Percentiles rank a stretch among this genome's conserved stretches.
Conservation (phyloP, 2,113 vertebrate species). For the Pampusana beccarii region DNA sequence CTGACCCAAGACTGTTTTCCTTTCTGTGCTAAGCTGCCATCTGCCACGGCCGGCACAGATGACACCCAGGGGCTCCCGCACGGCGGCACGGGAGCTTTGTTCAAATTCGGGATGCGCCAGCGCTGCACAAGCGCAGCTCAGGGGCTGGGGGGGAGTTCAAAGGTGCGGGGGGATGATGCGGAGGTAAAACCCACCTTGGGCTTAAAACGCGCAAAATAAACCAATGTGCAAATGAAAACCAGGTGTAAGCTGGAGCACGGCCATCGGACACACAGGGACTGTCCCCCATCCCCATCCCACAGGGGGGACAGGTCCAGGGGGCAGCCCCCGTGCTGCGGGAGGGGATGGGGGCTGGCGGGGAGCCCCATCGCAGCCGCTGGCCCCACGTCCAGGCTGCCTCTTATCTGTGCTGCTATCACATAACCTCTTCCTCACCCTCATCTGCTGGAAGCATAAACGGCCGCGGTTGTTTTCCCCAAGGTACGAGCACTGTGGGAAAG, state of each 20-base stretch:
- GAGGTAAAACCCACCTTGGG: background rate
- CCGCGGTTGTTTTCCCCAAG: background rate
- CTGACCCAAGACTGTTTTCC: constrained; percentile 86
- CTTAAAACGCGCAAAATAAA: background rate
- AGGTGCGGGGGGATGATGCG: background rate
- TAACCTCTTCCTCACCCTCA: constrained; percentile 39
- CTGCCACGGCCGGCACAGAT: constrained; percentile 79
- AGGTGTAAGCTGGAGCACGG: background rate
- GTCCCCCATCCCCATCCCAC: background rate
- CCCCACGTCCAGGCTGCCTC: background rate
- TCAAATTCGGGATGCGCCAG: background rate
- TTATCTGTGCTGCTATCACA: constrained; percentile 20
- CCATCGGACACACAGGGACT: rapidly evolving
- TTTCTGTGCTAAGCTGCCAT: constrained; percentile 85
- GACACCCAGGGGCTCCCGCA: constrained; percentile 14
- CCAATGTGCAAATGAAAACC: background rate
- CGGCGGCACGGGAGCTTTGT: background rate
- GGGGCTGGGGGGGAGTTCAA: background rate
- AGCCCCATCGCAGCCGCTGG: background rate
- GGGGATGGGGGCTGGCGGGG: background rate
- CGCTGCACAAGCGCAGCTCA: rapidly evolving
- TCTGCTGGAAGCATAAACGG: constrained; percentile 17
- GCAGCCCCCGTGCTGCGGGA: background rate
- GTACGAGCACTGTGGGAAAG: constrained; percentile 55
- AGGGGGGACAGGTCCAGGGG: background rate